Percentiles rank a stretch among this genome's conserved stretches.
Conservation (phyloP, 2,113 vertebrate genomes). For the Elachura formosa region DNA sequence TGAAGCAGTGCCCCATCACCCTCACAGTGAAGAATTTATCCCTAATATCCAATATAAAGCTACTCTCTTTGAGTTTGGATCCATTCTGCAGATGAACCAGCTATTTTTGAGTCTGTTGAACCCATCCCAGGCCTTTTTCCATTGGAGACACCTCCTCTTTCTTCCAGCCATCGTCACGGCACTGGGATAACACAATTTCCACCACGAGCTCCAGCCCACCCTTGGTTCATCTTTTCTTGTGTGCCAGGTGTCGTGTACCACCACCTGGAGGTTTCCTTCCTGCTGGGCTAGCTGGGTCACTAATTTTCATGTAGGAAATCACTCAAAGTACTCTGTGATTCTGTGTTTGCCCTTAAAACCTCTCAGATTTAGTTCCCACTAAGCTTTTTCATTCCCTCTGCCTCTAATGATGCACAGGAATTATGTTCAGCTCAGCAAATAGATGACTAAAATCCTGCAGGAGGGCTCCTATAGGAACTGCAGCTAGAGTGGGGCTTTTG, state of each 20-base stretch:
- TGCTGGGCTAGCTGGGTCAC: neutral
- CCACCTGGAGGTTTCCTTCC: neutral
- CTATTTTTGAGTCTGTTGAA: neutral
- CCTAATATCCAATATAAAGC: neutral
- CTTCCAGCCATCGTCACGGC: accelerated
- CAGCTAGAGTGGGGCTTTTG: neutral
- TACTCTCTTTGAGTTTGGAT: neutral
- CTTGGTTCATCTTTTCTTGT: neutral
- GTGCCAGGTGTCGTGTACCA: accelerated
- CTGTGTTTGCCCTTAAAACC: neutral
- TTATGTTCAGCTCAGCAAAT: neutral
- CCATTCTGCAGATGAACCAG: neutral
- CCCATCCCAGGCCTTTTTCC: neutral
- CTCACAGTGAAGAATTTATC: neutral
- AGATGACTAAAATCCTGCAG: neutral
- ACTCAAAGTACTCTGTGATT: neutral
- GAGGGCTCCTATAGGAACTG: neutral
- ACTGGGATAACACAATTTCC: neutral
- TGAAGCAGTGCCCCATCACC: neutral
- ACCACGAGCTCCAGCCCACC: neutral
- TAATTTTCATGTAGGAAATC: neutral
- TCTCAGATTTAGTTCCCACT: neutral
- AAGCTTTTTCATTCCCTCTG: neutral
- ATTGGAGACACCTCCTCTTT: neutral
- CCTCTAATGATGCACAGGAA: neutral